A percentile compares a stretch with the other conserved stretches of the same genome.
Conservation (phyloP, 92 coral and sea anemone genomes). For the Heteractis magnifica region DNA sequence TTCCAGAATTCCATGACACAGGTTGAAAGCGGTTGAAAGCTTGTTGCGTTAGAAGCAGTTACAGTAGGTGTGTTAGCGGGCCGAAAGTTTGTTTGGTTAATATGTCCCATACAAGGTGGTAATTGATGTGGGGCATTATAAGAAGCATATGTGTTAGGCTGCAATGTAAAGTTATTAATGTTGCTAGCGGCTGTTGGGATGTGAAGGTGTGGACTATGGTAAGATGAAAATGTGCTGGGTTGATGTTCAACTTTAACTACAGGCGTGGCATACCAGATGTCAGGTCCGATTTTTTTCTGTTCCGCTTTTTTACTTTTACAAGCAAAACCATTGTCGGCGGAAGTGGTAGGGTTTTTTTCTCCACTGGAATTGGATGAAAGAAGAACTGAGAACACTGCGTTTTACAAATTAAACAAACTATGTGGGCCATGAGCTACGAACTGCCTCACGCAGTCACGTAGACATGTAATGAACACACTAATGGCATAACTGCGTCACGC, state of each 20-base stretch:
- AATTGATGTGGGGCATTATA: too few species aligned
- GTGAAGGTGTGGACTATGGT: background rate
- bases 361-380: too few species aligned
- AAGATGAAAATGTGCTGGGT: background rate
- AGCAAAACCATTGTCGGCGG: background rate
- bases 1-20: constrained; percentile 7
- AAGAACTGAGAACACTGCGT: too few species aligned
- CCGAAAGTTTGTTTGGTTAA: background rate
- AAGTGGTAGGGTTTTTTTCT: too few species aligned
- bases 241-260: background rate
- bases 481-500: too few species aligned
- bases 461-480: too few species aligned
- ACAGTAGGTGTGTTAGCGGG: background rate
- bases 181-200: constrained; percentile 1
- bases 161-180: too few species aligned
- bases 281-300: background rate
- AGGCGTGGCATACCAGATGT: background rate
- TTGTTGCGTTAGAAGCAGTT: background rate
- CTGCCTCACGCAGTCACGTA: too few species aligned
- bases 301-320: too few species aligned
- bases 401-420: too few species aligned
- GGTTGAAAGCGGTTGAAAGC: background rate
- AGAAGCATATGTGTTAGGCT: background rate
- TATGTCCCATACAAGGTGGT: background rate
- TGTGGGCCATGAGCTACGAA: too few species aligned